Evolutionary conservation across 1,140 invertebrate genomes (phyloP).

Genomic region (Varroa destructor): DNA sequence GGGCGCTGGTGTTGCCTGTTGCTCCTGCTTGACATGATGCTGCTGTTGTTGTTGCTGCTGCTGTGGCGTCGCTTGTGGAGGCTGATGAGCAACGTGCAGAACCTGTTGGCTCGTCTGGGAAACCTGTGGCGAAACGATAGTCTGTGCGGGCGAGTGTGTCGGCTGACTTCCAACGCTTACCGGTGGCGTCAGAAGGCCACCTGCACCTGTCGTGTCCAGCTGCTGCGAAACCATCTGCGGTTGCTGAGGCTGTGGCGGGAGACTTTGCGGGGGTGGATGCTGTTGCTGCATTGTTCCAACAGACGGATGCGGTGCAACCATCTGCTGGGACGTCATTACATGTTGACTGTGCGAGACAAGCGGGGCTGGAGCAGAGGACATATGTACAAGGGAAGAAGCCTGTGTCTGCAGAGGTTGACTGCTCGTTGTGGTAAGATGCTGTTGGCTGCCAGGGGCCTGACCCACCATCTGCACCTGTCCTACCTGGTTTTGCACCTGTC

Average conservation of each 20-base stretch:
- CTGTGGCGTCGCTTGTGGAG: constrained; percentile 33
- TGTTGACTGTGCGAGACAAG: constrained; percentile 18
- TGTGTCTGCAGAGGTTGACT: constrained; percentile 3
- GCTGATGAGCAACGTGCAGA: constrained; percentile 37
- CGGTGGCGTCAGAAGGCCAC: no score
- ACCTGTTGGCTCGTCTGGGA: constrained; percentile 35
- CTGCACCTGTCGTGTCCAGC: constrained; percentile 26
- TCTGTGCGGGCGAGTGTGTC: constrained; percentile 32
- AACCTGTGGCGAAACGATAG: constrained; percentile 26
- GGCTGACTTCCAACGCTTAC: constrained; percentile 9
- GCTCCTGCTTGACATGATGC: constrained; percentile 40
- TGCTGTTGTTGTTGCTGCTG: constrained; percentile 43
- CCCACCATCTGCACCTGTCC: constrained; percentile 15
- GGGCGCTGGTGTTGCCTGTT: constrained; percentile 42
- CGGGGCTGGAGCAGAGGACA: background rate
- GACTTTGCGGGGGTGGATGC: constrained; percentile 30
- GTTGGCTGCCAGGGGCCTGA: background rate
- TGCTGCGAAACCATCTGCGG: constrained; percentile 30
- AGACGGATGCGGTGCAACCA: constrained; percentile 21
- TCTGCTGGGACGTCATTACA: constrained; percentile 22
- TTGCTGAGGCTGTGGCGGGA: constrained; percentile 17
- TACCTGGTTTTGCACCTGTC: background rate
- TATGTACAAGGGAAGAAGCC: constrained; percentile 15
- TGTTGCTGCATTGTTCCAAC: constrained; percentile 32
- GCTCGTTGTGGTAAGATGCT: constrained; percentile 3